A percentile compares a stretch with the other conserved stretches of the same genome.
phyloP scores from a whole-genome alignment of 2,797 vertebrate species.

The Gadopsis marmoratus region DNA sequence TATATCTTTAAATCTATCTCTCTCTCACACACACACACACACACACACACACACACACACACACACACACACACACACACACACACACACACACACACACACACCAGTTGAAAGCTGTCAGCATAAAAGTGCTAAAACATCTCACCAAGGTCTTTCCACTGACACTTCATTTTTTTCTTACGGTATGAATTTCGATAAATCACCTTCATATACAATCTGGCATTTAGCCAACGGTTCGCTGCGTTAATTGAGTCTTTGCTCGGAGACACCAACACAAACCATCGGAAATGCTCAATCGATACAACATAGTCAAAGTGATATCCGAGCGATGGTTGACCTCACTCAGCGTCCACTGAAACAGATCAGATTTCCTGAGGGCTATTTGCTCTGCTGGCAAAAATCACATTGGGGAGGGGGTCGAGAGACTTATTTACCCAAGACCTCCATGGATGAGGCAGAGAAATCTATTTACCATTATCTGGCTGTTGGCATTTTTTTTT shows the following conservation, averaged over 20 bases:
- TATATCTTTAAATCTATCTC: no score
- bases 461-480: slow-evolving; percentile 76
- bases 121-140: slow-evolving; percentile 41
- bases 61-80: no score
- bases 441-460: slow-evolving; percentile 53
- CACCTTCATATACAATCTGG: slow-evolving; percentile 10
- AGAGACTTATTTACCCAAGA: slow-evolving; percentile 70
- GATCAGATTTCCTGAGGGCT: slow-evolving; percentile 74
- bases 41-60: no score
- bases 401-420: slow-evolving; percentile 31
- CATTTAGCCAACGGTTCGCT: slow-evolving; percentile 17
- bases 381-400: slow-evolving; percentile 61
- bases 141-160: slow-evolving; percentile 23
- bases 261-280: slow-evolving; percentile 54
- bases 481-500: slow-evolving; percentile 65
- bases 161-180: slow-evolving; percentile 5
- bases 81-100: background rate
- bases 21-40: no score
- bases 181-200: slow-evolving; percentile 27
- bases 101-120: slow-evolving; percentile 38
- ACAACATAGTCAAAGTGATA: slow-evolving; percentile 64
- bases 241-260: slow-evolving; percentile 63
- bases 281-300: slow-evolving; percentile 74
- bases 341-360: slow-evolving; percentile 61
- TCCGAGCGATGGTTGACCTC: slow-evolving; percentile 73